A percentile compares a stretch with the other conserved stretches of the same genome.
These are phyloP conservation scores for Agraylea sexmaculata DNA, from an alignment of 1,140 invertebrate genomes.

Conservation along the genomic window DNA sequence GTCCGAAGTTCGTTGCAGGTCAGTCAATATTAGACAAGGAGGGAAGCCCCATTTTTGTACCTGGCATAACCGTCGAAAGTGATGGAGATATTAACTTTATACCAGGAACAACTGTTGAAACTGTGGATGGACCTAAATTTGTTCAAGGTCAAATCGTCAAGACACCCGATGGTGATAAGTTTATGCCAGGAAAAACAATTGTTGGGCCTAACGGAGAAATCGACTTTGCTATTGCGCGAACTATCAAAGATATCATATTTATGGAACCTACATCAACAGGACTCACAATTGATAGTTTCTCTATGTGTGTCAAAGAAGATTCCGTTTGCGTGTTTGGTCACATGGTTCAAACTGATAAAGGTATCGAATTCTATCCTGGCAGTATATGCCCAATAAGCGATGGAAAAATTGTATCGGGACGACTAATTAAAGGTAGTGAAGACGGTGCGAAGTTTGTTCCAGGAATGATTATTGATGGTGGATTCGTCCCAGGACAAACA, in stretches of 20 bases:
- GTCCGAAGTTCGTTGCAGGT: constrained; percentile 53
- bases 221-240: constrained; percentile 47
- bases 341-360: constrained; percentile 53
- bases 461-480: constrained; percentile 52
- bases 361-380: constrained; percentile 60
- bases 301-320: constrained; percentile 38
- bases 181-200: constrained; percentile 46
- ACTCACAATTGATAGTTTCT: constrained; percentile 47
- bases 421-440: constrained; percentile 46
- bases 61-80: constrained; percentile 40
- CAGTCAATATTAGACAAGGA: constrained; percentile 45
- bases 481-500: constrained; percentile 59
- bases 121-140: constrained; percentile 51
- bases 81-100: constrained; percentile 40
- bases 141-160: constrained; percentile 54
- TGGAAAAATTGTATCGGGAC: constrained; percentile 54
- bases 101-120: constrained; percentile 53
- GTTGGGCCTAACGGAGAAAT: constrained; percentile 39
- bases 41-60: constrained; percentile 35
- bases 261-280: constrained; percentile 40
- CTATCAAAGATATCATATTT: constrained; percentile 44
- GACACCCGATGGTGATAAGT: constrained; percentile 43
- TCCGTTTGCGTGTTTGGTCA: constrained; percentile 52
- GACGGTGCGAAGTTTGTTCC: constrained; percentile 55
- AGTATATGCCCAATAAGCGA: constrained; percentile 31